Conservation (phyloP, 1,140 invertebrate species). For the Bombus picipes region DNA sequence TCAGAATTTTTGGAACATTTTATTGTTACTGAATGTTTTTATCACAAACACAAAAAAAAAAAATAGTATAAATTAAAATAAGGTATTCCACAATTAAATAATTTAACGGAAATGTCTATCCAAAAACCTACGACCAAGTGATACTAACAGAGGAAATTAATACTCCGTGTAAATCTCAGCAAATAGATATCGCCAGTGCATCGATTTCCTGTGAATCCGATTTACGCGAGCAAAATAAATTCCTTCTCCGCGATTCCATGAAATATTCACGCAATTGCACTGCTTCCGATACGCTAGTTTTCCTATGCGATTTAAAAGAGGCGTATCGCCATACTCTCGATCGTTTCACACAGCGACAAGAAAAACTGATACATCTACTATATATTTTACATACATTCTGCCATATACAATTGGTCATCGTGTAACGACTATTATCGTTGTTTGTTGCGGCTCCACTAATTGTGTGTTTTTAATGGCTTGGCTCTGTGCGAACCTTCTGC, state of each 20-base stretch:
- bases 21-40: too few species aligned
- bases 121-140: neutral
- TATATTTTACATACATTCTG: too few species aligned
- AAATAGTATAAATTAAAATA: neutral
- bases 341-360: neutral
- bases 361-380: neutral
- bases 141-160: neutral
- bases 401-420: conserved; percentile 19
- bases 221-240: conserved; percentile 6
- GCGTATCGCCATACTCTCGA: neutral
- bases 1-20: too few species aligned
- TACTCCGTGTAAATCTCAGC: neutral
- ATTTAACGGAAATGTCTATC: neutral
- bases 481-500: conserved; percentile 59
- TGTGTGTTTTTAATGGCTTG: conserved; percentile 66
- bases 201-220: neutral
- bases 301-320: neutral
- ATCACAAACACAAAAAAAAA: too few species aligned
- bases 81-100: neutral
- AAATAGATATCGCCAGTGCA: neutral
- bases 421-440: conserved; percentile 76
- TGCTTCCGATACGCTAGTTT: conserved; percentile 1
- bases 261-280: conserved; percentile 12
- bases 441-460: conserved; percentile 70
- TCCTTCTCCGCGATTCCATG: conserved; percentile 2